Evolutionary conservation across 92 coral and sea anemone species (phyloP), one percentile per base, ranked within the genome.

Genomic region (Parazoanthus darwini): DNA sequence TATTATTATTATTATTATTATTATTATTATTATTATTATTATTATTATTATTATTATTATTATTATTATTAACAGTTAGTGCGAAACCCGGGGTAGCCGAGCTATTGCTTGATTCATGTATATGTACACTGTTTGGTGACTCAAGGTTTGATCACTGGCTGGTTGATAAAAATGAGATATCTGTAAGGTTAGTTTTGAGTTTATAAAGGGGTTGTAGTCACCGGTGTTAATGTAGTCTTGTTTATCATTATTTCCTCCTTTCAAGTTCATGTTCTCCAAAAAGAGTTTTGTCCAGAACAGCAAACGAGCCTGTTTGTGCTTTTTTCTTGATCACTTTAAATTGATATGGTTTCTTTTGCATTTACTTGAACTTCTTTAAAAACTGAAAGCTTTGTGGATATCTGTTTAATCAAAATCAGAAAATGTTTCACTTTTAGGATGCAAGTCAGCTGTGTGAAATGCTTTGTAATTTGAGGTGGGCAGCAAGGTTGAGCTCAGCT

Each of bases 381-480:
- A 8, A 11, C 9, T 82, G 29, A 4, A 81, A 38, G n/a, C 20
- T 26, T 16, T 51, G 26, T 51, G 77, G 37, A 59, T 71, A 26
- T 9, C 20, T 79, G 48, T 26, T 46, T 79, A 33, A 79, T 33
- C 38, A n/a, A 79, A 58, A 29, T 25, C 39, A 48, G 11, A 4
- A 33, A 8, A 50, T 65, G 16, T 35, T 54, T 77, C 16, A 65
- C 50, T 58, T 42, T 9, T 70, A 70, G 58, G 76, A 89, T 81
- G 79, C 80, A 66, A 56, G 42, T 42, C 87, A 87, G 39, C 83
- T 90, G 80, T 85, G 91, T 67, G 81, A 66, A 58, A 78, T 90
- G 91, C 85, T 92, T 77, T 87, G 89, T 66, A 92, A 92, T 78
- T 74, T 92, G 77, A 86, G 80, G 25, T 90, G 92, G 91, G 73